Conservation (phyloP, 2,888 invertebrate species). For the Limnephilus rhombicus region DNA sequence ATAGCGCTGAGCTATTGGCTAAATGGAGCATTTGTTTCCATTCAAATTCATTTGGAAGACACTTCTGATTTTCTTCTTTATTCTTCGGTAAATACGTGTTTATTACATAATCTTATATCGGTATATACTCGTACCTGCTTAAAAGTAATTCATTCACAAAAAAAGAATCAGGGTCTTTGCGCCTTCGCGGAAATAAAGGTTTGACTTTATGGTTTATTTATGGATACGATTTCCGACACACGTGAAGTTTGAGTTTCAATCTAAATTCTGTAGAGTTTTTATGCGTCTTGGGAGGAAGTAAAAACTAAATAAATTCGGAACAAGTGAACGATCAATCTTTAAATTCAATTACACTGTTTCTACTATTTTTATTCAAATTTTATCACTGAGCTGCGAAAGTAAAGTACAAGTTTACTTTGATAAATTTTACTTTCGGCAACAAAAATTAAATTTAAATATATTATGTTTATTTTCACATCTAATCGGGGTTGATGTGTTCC, state of each 20-base stretch:
- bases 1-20: too few species aligned
- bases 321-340: background rate
- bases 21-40: too few species aligned
- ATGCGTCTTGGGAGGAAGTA: background rate
- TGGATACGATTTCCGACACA: background rate
- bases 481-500: background rate
- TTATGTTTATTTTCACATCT: background rate
- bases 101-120: background rate
- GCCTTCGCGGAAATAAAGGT: background rate
- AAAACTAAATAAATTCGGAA: background rate
- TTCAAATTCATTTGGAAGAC: too few species aligned
- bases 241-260: background rate
- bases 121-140: background rate
- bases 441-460: too few species aligned
- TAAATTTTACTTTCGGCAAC: too few species aligned
- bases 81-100: too few species aligned
- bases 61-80: too few species aligned
- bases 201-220: constrained; percentile 4
- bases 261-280: background rate
- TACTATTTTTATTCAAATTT: background rate
- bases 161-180: background rate
- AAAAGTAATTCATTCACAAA: background rate
- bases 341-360: background rate
- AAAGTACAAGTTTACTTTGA: too few species aligned
- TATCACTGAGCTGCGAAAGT: too few species aligned